Percentiles rank a stretch among this genome's conserved stretches.
phyloP scores from a whole-genome alignment of 2,113 vertebrate genomes.

The Marmota monax region DNA sequence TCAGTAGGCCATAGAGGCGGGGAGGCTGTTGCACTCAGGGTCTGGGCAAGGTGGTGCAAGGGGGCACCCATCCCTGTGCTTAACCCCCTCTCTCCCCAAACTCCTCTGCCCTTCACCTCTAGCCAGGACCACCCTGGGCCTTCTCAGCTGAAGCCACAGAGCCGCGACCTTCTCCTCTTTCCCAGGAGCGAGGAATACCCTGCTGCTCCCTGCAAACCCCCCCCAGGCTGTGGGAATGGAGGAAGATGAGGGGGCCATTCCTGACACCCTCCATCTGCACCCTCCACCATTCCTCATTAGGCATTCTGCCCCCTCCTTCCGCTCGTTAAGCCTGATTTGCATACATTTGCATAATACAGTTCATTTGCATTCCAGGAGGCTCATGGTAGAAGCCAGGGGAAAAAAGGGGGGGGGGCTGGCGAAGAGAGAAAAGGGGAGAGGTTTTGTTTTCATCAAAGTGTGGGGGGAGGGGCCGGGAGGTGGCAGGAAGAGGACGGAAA shows the following conservation, averaged over 20 bases:
- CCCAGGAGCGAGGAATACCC: constrained; percentile 49
- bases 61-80: neutral
- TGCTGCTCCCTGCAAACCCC: neutral
- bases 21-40: neutral
- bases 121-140: neutral
- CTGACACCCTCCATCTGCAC: constrained; percentile 81
- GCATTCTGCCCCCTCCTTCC: constrained; percentile 91
- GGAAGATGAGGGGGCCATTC: constrained; percentile 67
- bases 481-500: constrained; percentile 78
- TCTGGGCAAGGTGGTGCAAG: neutral
- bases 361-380: constrained; percentile 99
- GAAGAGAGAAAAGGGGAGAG: constrained; percentile 86
- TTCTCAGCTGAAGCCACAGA: neutral
- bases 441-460: constrained; percentile 83
- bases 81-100: neutral
- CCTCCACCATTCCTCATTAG: constrained; percentile 86
- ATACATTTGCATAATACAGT: constrained; percentile 99
- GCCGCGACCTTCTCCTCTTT: constrained; percentile 4
- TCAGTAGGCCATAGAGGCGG: neutral
- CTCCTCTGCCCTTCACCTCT: neutral
- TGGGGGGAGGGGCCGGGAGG: constrained; percentile 46
- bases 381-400: constrained; percentile 91
- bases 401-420: constrained; percentile 77
- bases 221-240: constrained; percentile 68
- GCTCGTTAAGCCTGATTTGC: constrained; percentile 99